Conservation (phyloP, 2,888 invertebrate species). For the Drosophila gaucha region DNA sequence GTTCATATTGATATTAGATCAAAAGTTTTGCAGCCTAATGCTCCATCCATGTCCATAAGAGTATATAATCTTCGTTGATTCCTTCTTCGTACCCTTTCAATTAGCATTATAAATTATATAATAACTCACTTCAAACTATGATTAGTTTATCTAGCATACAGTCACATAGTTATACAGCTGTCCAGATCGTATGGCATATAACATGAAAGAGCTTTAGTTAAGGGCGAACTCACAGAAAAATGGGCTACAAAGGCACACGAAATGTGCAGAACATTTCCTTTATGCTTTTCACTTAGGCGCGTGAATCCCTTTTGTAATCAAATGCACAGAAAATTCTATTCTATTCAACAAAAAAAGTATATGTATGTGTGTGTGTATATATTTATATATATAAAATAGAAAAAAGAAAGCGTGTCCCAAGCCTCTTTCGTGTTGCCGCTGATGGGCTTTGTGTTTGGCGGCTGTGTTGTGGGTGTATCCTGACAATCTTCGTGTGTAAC, state of each 20-base stretch:
- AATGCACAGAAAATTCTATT: conserved; percentile 76
- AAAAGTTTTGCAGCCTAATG: too few relatives aligned
- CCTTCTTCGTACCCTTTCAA: not conserved
- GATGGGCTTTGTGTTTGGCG: conserved; percentile 73
- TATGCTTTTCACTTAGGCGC: conserved; percentile 68
- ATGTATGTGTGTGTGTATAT: not conserved
- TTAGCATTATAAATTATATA: conserved; percentile 14
- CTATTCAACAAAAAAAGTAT: conserved; percentile 36
- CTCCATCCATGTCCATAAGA: too few relatives aligned
- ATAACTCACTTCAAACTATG: conserved; percentile 2
- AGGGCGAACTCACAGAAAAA: not conserved
- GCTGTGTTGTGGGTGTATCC: conserved; percentile 48
- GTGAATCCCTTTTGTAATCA: conserved; percentile 79
- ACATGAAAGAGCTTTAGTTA: not conserved
- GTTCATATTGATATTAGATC: too few relatives aligned
- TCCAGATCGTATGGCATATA: not conserved
- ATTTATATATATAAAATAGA: not conserved
- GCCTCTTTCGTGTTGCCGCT: conserved; percentile 74
- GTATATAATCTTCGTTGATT: not conserved
- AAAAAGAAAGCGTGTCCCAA: conserved; percentile 54
- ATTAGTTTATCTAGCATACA: conserved; percentile 3
- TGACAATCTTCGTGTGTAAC: conserved; percentile 36
- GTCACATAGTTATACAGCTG: conserved; percentile 9
- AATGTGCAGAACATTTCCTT: conserved; percentile 54
- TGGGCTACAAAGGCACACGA: conserved; percentile 28